Evolutionary conservation across 2,113 vertebrate genomes (phyloP).

Genomic region (Elachura formosa): DNA sequence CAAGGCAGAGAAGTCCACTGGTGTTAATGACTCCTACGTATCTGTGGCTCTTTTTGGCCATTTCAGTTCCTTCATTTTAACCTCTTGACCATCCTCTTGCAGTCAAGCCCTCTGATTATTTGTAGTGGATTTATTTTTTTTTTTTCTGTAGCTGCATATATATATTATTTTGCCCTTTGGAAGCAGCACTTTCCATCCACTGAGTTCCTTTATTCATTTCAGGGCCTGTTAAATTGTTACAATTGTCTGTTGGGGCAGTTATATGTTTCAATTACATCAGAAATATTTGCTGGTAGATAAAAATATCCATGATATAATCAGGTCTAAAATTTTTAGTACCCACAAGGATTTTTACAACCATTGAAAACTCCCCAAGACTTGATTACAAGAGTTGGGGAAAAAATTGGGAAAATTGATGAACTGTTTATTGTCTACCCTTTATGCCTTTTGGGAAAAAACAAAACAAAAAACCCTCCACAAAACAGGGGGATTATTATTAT

Average conservation of each 20-base stretch:
- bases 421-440: slow-evolving; percentile 35
- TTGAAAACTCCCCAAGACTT: background rate
- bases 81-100: background rate
- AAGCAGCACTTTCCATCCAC: background rate
- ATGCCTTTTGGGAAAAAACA: background rate
- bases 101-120: background rate
- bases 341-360: background rate
- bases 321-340: background rate
- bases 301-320: background rate
- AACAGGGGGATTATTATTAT: slow-evolving; percentile 25
- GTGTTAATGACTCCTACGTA: background rate
- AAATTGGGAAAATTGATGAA: slow-evolving; percentile 20
- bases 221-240: background rate
- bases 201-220: background rate
- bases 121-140: background rate
- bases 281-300: slow-evolving; percentile 21
- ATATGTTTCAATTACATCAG: background rate
- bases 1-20: background rate
- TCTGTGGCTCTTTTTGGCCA: background rate
- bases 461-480: background rate
- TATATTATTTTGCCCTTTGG: background rate
- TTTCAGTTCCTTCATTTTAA: background rate
- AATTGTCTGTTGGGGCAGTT: background rate
- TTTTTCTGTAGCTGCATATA: background rate
- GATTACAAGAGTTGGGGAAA: slow-evolving; percentile 23